Evolutionary conservation across 2,797 vertebrate genomes (phyloP).

Genomic region (Manis javanica): DNA sequence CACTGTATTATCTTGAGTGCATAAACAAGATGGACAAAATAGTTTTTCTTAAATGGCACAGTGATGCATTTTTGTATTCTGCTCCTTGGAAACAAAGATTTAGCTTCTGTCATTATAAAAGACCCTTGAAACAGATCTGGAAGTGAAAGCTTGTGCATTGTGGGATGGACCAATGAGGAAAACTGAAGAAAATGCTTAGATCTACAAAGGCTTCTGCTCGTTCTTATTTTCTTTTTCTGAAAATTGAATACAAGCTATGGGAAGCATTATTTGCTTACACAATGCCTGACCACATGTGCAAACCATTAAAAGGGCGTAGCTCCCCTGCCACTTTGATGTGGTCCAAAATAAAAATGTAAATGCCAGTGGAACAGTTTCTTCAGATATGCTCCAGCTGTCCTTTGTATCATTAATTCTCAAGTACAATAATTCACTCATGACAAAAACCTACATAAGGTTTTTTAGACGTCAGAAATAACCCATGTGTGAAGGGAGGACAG

Average conservation of each 20-base stretch:
- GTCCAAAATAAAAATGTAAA: constrained; percentile 53
- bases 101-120: constrained; percentile 70
- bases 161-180: neutral
- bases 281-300: constrained; percentile 30
- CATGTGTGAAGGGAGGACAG: neutral
- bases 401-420: neutral
- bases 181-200: constrained; percentile 60
- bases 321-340: neutral
- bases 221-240: constrained; percentile 61
- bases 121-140: constrained; percentile 67
- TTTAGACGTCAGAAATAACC: constrained; percentile 41
- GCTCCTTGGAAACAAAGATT: constrained; percentile 65
- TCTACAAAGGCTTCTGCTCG: constrained; percentile 56
- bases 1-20: constrained; percentile 47
- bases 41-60: constrained; percentile 66
- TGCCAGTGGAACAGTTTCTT: neutral
- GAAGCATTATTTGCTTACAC: constrained; percentile 58
- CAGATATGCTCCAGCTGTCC: constrained; percentile 47
- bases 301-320: neutral
- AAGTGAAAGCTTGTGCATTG: constrained; percentile 66
- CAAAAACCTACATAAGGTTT: constrained; percentile 48
- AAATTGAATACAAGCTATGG: constrained; percentile 62
- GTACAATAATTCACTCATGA: constrained; percentile 31
- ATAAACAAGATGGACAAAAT: constrained; percentile 69
- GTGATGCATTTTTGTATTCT: constrained; percentile 61